A percentile compares a stretch with the other conserved stretches of the same genome.
Evolutionary conservation across 1,140 invertebrate species (phyloP).

Genomic region (Tetramorium alpestre): DNA sequence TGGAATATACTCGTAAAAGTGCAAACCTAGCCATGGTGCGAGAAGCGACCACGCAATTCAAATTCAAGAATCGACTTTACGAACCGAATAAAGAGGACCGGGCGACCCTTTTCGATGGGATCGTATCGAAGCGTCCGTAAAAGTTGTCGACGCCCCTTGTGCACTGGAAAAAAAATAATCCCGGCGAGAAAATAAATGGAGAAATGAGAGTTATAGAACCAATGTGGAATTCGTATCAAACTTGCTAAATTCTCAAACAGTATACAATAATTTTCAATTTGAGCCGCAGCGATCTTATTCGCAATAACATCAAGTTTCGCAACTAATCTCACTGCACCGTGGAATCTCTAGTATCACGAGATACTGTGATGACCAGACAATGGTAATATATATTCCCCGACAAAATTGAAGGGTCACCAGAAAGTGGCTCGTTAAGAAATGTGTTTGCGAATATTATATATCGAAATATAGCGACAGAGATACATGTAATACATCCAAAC

Average conservation of each 20-base stretch:
- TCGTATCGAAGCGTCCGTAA: conserved; percentile 24
- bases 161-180: conserved; percentile 14
- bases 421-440: background rate
- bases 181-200: background rate
- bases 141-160: background rate
- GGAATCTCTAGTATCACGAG: background rate
- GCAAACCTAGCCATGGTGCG: background rate
- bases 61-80: conserved; percentile 69
- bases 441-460: background rate
- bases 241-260: conserved; percentile 3
- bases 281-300: background rate
- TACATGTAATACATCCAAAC: background rate
- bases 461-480: background rate
- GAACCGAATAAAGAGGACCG: conserved; percentile 46
- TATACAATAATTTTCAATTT: background rate
- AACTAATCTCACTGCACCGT: background rate
- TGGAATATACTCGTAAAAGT: conserved; percentile 36
- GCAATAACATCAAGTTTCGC: background rate
- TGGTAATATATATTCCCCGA: background rate
- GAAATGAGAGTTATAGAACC: background rate
- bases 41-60: conserved; percentile 33
- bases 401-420: background rate
- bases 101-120: background rate
- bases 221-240: background rate
- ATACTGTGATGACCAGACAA: background rate